Percentiles rank a stretch among this genome's conserved stretches.
Conservation (phyloP, 1,140 invertebrate species). For the Tenebrio molitor region DNA sequence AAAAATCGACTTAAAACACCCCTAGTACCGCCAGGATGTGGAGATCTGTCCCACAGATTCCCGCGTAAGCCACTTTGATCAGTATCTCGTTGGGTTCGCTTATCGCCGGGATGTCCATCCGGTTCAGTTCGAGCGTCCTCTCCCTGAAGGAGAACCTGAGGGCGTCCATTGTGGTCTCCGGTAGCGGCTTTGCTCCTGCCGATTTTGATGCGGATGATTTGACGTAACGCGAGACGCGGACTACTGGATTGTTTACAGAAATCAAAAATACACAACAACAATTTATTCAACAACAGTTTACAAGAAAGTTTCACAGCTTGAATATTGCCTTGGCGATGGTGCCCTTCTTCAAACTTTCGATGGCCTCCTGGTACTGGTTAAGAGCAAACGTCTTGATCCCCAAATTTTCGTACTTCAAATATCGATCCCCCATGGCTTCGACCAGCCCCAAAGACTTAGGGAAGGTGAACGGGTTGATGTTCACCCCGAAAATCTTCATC, state of each 20-base stretch:
- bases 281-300: not conserved
- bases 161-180: conserved; percentile 69
- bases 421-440: conserved; percentile 73
- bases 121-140: conserved; percentile 67
- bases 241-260: no score
- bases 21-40: conserved; percentile 76
- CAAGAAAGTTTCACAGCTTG: conserved; percentile 71
- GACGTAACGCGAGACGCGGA: not conserved
- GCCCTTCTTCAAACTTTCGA: conserved; percentile 72
- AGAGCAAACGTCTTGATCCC: conserved; percentile 74
- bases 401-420: conserved; percentile 75
- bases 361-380: conserved; percentile 72
- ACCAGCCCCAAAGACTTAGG: conserved; percentile 74
- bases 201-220: not conserved
- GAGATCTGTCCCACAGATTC: conserved; percentile 86
- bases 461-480: conserved; percentile 78
- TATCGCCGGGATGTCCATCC: conserved; percentile 68
- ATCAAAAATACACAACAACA: not conserved
- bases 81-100: conserved; percentile 70
- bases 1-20: no score
- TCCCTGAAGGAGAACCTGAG: conserved; percentile 70
- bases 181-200: not conserved
- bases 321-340: conserved; percentile 77
- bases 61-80: conserved; percentile 74
- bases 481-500: conserved; percentile 74